phyloP scores from a whole-genome alignment of 2,888 invertebrate genomes.

The Diplolepis rosae region DNA sequence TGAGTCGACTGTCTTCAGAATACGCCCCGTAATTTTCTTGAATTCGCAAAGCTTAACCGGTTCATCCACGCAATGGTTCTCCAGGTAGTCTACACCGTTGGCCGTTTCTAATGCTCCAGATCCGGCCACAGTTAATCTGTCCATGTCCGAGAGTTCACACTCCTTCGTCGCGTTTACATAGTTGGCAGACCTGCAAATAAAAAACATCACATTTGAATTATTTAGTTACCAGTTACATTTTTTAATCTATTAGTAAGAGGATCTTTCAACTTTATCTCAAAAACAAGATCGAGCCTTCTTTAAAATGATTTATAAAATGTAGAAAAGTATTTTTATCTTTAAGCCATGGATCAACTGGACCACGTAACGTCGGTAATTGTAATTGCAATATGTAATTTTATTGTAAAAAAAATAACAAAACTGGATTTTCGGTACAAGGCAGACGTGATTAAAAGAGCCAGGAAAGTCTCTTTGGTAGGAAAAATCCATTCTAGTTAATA shows the following conservation, averaged over 20 bases:
- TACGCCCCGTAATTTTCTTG: slow-evolving; percentile 90
- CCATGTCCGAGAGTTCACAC: slow-evolving; percentile 93
- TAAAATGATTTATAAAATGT: too few species aligned
- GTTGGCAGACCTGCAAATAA: slow-evolving; percentile 86
- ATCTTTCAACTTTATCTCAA: not conserved
- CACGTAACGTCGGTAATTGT: too few species aligned
- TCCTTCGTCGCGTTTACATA: slow-evolving; percentile 89
- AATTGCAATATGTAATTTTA: too few species aligned
- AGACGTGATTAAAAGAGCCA: too few species aligned
- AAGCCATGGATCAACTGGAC: too few species aligned
- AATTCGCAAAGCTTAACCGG: slow-evolving; percentile 96
- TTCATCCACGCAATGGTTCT: slow-evolving; percentile 94
- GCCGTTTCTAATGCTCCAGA: slow-evolving; percentile 81
- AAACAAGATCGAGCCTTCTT: too few species aligned
- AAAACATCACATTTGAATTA: slow-evolving; percentile 28
- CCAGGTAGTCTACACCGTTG: slow-evolving; percentile 85
- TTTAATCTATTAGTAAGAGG: not conserved
- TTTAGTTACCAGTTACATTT: not conserved
- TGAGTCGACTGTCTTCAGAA: slow-evolving; percentile 94
- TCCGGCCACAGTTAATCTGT: slow-evolving; percentile 90
- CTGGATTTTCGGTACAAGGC: too few species aligned
- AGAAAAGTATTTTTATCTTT: too few species aligned
- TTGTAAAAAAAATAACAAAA: too few species aligned
- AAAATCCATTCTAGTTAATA: too few species aligned
- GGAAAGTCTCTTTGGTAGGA: too few species aligned